Percentiles rank a stretch among this genome's conserved stretches.
Conservation (phyloP, 2,797 vertebrate species). For the Xiphorhynchus erythropygius region DNA sequence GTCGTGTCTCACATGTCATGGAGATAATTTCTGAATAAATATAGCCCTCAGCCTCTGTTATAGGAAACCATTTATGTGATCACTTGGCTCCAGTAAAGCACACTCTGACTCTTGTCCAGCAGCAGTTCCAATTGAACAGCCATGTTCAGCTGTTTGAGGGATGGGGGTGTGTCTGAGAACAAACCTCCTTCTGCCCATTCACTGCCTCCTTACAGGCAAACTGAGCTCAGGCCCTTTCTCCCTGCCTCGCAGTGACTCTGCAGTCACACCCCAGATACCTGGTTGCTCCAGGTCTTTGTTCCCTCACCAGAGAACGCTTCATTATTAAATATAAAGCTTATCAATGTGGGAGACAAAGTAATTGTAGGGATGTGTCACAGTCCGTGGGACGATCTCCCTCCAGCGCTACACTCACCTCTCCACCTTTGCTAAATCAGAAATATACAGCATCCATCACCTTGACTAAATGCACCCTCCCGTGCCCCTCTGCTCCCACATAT, state of each 20-base stretch:
- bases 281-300: background rate
- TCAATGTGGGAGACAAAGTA: background rate
- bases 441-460: background rate
- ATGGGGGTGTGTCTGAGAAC: background rate
- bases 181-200: background rate
- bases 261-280: background rate
- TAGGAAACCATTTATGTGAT: background rate
- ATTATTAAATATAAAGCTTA: background rate
- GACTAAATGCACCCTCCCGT: background rate
- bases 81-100: background rate
- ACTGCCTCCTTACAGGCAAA: background rate
- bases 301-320: background rate
- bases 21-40: background rate
- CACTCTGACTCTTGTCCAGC: background rate
- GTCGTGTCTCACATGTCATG: background rate
- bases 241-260: background rate
- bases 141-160: background rate
- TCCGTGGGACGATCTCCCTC: background rate
- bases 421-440: slow-evolving; percentile 19
- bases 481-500: background rate
- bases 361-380: slow-evolving; percentile 17
- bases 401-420: background rate
- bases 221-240: background rate
- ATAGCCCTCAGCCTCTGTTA: background rate
- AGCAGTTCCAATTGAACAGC: background rate